Percentiles rank a stretch among this genome's conserved stretches.
These are phyloP conservation scores for Acanthurus lineatus DNA, from an alignment of 2,797 vertebrate genomes.

Conservation along the genomic window DNA sequence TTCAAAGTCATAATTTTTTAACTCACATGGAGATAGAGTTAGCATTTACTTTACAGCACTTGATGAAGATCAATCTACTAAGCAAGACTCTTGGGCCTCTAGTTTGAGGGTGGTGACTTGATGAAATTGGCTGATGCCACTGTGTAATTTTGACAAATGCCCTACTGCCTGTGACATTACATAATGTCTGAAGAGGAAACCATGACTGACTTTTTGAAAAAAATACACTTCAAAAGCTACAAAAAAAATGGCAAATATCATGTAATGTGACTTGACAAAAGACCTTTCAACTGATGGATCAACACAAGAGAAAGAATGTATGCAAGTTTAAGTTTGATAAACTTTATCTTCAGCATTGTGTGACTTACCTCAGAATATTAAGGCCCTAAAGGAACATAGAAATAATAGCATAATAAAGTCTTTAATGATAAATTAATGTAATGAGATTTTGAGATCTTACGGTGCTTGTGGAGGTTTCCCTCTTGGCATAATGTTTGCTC, in stretches of 20 bases:
- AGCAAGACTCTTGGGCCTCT: constrained; percentile 51
- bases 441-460: constrained; percentile 9
- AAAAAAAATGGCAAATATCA: neutral
- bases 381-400: constrained; percentile 13
- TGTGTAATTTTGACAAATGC: constrained; percentile 12
- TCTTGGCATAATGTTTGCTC: constrained; percentile 15
- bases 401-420: constrained; percentile 6
- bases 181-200: constrained; percentile 1
- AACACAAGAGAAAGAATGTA: constrained; percentile 9
- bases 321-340: neutral
- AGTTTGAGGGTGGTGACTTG: constrained; percentile 52
- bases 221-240: constrained; percentile 11
- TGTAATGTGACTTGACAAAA: constrained; percentile 4
- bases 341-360: constrained; percentile 1
- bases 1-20: constrained; percentile 67
- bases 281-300: neutral
- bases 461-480: constrained; percentile 11
- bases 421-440: constrained; percentile 18
- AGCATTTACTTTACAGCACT: constrained; percentile 61
- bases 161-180: constrained; percentile 29
- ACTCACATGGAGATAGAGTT: constrained; percentile 55
- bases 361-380: constrained; percentile 14
- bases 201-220: constrained; percentile 4
- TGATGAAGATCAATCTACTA: constrained; percentile 43
- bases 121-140: constrained; percentile 26